Evolutionary conservation across 2,797 vertebrate species (phyloP).

Genomic region (Craterocephalus amniculus): DNA sequence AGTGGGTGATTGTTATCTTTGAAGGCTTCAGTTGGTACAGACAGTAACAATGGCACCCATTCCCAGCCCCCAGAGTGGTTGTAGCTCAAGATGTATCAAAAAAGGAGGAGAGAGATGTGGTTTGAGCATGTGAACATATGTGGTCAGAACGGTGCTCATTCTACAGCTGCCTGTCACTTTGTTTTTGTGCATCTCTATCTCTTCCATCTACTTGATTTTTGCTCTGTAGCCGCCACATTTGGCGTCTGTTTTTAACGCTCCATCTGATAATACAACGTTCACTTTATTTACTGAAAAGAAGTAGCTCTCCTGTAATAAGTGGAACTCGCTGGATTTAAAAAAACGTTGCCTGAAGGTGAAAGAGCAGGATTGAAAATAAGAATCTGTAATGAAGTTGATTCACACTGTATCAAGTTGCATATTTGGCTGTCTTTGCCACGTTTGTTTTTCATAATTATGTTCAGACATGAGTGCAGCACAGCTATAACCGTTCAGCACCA

Average conservation of each 20-base stretch:
- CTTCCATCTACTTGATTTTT: slow-evolving; percentile 43
- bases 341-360: neutral
- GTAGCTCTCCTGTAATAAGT: neutral
- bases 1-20: neutral
- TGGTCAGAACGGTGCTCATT: slow-evolving; percentile 58
- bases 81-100: slow-evolving; percentile 52
- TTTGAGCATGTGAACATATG: slow-evolving; percentile 67
- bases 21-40: slow-evolving; percentile 3
- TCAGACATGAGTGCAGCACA: neutral
- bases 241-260: slow-evolving; percentile 14
- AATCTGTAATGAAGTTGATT: neutral
- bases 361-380: slow-evolving; percentile 7
- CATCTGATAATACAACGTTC: slow-evolving; percentile 1
- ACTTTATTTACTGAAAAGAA: slow-evolving; percentile 10
- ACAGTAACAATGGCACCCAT: slow-evolving; percentile 32
- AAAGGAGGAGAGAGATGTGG: slow-evolving; percentile 60
- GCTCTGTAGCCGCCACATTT: slow-evolving; percentile 21
- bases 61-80: slow-evolving; percentile 25
- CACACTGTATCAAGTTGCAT: neutral
- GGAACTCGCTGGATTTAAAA: slow-evolving; percentile 15
- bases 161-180: slow-evolving; percentile 66
- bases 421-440: neutral
- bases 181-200: slow-evolving; percentile 52
- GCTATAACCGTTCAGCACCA: neutral
- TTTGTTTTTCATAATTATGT: neutral